Percentiles rank a stretch among this genome's conserved stretches.
Conservation (phyloP, 2,888 invertebrate genomes). For the Xanthostigma xanthostigma region DNA sequence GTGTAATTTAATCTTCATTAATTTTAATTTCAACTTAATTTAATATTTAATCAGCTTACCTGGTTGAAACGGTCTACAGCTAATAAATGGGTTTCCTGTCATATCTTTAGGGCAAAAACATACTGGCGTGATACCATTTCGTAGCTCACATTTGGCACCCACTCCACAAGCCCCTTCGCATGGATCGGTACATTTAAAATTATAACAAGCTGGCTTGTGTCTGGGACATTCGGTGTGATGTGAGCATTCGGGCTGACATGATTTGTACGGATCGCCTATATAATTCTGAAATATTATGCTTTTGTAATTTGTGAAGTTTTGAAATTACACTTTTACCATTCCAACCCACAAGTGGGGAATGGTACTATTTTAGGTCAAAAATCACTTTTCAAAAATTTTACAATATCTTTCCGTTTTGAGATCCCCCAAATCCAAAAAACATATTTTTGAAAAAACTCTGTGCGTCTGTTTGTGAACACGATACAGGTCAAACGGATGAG, state of each 20-base stretch:
- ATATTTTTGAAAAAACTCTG: too few relatives aligned
- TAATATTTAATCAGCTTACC: constrained; percentile 32
- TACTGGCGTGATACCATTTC: constrained; percentile 57
- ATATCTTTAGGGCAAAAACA: constrained; percentile 77
- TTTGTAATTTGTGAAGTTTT: background rate
- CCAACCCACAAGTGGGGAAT: too few relatives aligned
- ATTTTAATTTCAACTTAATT: background rate
- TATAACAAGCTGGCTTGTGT: constrained; percentile 62
- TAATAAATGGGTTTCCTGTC: constrained; percentile 74
- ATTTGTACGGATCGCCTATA: constrained; percentile 58
- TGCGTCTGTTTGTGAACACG: too few relatives aligned
- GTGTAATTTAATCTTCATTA: background rate
- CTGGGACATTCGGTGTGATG: constrained; percentile 65
- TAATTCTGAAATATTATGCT: constrained; percentile 40
- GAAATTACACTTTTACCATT: too few relatives aligned
- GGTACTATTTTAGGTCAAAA: too few relatives aligned
- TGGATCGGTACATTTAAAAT: constrained; percentile 70
- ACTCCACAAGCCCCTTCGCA: constrained; percentile 69
- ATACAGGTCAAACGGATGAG: too few relatives aligned
- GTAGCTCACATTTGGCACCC: constrained; percentile 63
- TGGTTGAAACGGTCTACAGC: constrained; percentile 67
- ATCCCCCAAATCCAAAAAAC: too few relatives aligned
- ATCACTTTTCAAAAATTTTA: too few relatives aligned
- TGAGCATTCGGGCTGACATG: constrained; percentile 69
- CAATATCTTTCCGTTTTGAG: too few relatives aligned